Evolutionary conservation across 2,888 invertebrate genomes (phyloP).

Genomic region (Lasioglossum lativentre): DNA sequence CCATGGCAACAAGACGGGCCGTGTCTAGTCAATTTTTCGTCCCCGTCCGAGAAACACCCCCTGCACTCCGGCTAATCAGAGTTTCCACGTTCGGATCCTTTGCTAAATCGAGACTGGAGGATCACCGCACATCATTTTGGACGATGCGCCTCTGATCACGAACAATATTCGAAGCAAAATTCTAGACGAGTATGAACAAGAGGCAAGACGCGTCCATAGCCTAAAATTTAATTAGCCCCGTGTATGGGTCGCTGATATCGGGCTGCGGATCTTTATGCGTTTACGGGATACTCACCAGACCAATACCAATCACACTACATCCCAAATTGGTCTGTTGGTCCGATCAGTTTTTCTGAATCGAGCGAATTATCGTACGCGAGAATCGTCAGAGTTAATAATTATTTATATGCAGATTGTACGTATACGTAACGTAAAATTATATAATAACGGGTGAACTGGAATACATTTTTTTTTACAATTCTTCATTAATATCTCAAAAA

Average conservation of each 20-base stretch:
- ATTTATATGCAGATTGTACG: too few species aligned
- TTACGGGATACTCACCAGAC: too few species aligned
- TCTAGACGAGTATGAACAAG: conserved; percentile 58
- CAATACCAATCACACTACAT: too few species aligned
- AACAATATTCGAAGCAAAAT: conserved; percentile 43
- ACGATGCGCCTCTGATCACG: conserved; percentile 41
- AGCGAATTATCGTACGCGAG: too few species aligned
- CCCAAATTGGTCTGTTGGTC: too few species aligned
- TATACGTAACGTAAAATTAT: too few species aligned
- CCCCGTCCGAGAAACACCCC: conserved; percentile 21
- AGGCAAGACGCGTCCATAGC: conserved; percentile 40
- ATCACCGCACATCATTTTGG: conserved; percentile 29
- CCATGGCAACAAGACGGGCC: conserved; percentile 61
- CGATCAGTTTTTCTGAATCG: too few species aligned
- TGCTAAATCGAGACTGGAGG: conserved; percentile 58
- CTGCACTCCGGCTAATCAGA: conserved; percentile 26
- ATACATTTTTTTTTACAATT: too few species aligned
- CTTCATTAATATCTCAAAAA: too few species aligned
- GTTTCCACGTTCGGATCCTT: conserved; percentile 36
- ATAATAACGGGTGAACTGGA: too few species aligned
- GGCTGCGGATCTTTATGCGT: too few species aligned
- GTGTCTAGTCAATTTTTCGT: conserved; percentile 38
- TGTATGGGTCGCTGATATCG: not conserved
- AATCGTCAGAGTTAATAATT: too few species aligned
- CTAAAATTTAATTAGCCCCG: not conserved